These are phyloP conservation scores for Fulica atra DNA, from an alignment of 2,113 vertebrate species.

Conservation along the genomic window DNA sequence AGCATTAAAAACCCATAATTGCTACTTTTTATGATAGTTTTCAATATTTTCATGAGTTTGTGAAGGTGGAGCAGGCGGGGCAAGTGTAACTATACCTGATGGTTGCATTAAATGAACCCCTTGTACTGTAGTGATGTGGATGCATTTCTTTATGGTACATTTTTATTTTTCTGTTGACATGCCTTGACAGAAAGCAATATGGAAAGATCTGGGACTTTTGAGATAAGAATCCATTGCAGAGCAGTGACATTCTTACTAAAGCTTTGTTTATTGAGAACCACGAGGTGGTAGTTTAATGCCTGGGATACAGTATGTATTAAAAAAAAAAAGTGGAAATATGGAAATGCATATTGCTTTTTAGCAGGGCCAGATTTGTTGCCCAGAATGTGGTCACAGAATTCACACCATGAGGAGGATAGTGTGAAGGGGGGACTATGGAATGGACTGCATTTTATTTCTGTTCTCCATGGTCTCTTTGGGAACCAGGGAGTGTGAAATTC, in stretches of 20 bases:
- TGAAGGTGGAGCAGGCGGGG: neutral
- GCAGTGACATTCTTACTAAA: neutral
- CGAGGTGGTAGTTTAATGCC: neutral
- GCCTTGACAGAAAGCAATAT: neutral
- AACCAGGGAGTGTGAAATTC: neutral
- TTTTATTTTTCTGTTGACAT: neutral
- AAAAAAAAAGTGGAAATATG: neutral
- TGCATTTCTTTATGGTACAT: neutral
- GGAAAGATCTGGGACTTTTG: neutral
- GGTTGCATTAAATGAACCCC: neutral
- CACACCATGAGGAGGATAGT: neutral
- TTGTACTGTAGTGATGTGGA: neutral
- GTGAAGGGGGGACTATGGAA: neutral
- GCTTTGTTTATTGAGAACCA: neutral
- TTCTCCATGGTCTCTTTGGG: neutral
- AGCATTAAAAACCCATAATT: neutral
- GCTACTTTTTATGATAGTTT: neutral
- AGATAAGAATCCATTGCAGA: neutral
- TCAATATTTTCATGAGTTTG: neutral
- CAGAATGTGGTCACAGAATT: neutral
- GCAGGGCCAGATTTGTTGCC: neutral
- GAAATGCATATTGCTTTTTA: neutral
- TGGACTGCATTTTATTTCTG: neutral
- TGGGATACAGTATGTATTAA: neutral
- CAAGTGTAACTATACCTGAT: neutral